phyloP scores from a whole-genome alignment of 2,113 vertebrate species.

The Cinclus mexicanus region DNA sequence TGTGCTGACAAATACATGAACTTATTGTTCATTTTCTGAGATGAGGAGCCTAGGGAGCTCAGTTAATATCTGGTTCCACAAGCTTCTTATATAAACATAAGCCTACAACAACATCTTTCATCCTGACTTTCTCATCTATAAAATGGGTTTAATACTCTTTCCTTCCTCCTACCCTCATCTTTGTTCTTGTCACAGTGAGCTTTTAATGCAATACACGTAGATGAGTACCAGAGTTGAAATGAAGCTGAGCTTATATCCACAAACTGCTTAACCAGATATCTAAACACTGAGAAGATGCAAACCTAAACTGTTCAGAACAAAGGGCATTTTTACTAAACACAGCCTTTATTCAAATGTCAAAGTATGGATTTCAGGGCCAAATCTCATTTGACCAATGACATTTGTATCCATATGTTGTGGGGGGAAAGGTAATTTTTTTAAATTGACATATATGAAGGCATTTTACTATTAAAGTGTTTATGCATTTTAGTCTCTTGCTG shows the following conservation, averaged over 20 bases:
- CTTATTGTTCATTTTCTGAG: neutral
- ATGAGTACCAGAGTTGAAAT: neutral
- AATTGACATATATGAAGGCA: neutral
- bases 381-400: neutral
- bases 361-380: neutral
- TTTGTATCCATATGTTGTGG: neutral
- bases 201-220: neutral
- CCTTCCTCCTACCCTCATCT: neutral
- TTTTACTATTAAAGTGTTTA: slow-evolving; percentile 9
- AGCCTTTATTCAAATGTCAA: neutral
- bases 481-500: neutral
- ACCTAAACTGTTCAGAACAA: neutral
- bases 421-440: neutral
- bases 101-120: neutral
- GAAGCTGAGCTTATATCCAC: neutral
- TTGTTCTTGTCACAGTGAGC: neutral
- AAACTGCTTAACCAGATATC: neutral
- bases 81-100: neutral
- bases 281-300: neutral
- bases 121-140: neutral
- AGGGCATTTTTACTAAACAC: neutral
- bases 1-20: neutral
- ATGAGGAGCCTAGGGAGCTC: neutral
- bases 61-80: neutral
- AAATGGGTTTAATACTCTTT: slow-evolving; percentile 2